Conservation (phyloP, 2,888 invertebrate genomes). For the Trichopria drosophilae region DNA sequence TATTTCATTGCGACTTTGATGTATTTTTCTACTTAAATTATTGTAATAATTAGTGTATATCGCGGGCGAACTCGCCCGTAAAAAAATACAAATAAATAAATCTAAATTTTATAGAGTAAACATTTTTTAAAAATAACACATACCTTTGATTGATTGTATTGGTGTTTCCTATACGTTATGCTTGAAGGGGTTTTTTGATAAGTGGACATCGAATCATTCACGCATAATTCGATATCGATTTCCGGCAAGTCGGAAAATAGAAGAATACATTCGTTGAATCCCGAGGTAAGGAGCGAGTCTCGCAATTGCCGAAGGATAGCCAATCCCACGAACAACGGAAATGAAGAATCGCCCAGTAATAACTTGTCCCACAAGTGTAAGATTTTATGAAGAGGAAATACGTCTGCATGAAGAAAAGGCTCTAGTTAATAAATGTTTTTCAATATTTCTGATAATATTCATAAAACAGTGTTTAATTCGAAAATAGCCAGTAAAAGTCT, state of each 20-base stretch:
- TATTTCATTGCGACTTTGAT: too few relatives aligned
- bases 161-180: slow-evolving; percentile 82
- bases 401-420: slow-evolving; percentile 71
- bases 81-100: slow-evolving; percentile 9
- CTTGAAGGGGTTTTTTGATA: slow-evolving; percentile 85
- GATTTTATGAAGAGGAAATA: slow-evolving; percentile 97
- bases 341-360: slow-evolving; percentile 87
- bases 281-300: slow-evolving; percentile 80
- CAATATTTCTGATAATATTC: too few relatives aligned
- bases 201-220: slow-evolving; percentile 83
- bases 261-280: slow-evolving; percentile 97
- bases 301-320: slow-evolving; percentile 88
- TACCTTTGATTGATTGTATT: slow-evolving; percentile 57
- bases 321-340: slow-evolving; percentile 92
- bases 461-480: slow-evolving; percentile 8
- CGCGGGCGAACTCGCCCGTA: too few relatives aligned
- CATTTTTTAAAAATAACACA: neutral
- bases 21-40: too few relatives aligned
- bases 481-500: neutral
- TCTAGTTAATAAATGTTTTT: slow-evolving; percentile 9
- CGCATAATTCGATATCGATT: slow-evolving; percentile 92
- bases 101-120: neutral
- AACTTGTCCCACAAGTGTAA: slow-evolving; percentile 97
- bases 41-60: too few relatives aligned
- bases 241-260: slow-evolving; percentile 98